These are phyloP conservation scores for Solen grandis DNA, from an alignment of 1,140 invertebrate genomes.

Conservation along the genomic window DNA sequence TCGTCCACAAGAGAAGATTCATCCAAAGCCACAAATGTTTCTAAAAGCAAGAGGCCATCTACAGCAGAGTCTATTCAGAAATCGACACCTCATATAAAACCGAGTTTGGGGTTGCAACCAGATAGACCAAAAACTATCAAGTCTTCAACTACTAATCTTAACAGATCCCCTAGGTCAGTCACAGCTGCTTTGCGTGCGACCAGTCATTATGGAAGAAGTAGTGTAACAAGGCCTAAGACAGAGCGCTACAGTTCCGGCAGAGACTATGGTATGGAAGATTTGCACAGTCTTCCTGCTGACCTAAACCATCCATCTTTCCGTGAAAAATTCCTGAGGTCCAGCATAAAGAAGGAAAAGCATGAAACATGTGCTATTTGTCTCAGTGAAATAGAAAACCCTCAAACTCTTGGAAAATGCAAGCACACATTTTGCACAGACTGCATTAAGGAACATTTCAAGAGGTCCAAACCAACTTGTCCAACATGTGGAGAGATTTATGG, in stretches of 20 bases:
- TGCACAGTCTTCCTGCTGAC: slow-evolving; percentile 39
- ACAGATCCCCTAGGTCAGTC: background rate
- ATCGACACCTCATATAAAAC: slow-evolving; percentile 27
- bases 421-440: slow-evolving; percentile 68
- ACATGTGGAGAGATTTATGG: slow-evolving; percentile 72
- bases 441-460: slow-evolving; percentile 63
- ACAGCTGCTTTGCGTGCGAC: background rate
- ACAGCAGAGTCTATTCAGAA: background rate
- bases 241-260: background rate
- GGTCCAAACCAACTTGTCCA: slow-evolving; percentile 68
- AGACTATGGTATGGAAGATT: slow-evolving; percentile 13
- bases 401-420: slow-evolving; percentile 61
- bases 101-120: background rate
- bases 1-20: background rate
- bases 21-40: background rate
- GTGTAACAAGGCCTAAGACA: background rate
- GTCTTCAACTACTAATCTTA: too few species aligned
- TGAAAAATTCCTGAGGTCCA: background rate
- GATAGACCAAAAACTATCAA: background rate
- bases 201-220: background rate
- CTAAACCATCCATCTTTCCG: background rate
- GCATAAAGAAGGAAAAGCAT: background rate
- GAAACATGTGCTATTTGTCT: slow-evolving; percentile 70
- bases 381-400: slow-evolving; percentile 52
- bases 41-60: background rate